phyloP scores from a whole-genome alignment of 2,113 vertebrate species.

The Spermophilus dauricus region DNA sequence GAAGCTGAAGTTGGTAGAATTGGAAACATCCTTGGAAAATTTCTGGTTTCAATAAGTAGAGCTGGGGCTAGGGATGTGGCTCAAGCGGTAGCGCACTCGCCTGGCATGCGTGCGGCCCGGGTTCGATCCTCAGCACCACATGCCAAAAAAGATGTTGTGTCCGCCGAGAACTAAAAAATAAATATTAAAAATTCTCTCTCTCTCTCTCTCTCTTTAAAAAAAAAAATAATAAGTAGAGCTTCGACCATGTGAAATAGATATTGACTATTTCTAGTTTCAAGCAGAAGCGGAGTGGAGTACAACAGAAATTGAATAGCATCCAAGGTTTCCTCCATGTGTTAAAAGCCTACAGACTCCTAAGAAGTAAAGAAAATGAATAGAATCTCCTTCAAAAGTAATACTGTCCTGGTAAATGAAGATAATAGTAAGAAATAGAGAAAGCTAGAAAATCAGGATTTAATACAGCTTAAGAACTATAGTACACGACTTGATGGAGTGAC shows the following conservation, averaged over 20 bases:
- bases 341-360: not conserved
- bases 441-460: slow-evolving; percentile 12
- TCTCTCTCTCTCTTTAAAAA: no score
- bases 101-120: no score
- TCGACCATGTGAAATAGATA: not conserved
- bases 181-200: no score
- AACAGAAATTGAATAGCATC: not conserved
- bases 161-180: no score
- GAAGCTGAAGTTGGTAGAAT: not conserved
- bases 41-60: not conserved
- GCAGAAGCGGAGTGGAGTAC: not conserved
- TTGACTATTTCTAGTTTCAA: not conserved
- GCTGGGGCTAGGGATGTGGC: no score
- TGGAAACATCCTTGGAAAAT: not conserved
- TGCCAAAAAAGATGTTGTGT: no score
- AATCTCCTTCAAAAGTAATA: not conserved
- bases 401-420: not conserved
- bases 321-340: not conserved
- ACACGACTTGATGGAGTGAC: not conserved
- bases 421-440: slow-evolving; percentile 14
- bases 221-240: not conserved
- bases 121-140: no score
- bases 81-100: no score
- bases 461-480: not conserved
- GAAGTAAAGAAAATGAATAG: not conserved